Base-by-base conservation (phyloP, 2,113 vertebrate genomes). In the Budorcas taxicolor region DNA sequence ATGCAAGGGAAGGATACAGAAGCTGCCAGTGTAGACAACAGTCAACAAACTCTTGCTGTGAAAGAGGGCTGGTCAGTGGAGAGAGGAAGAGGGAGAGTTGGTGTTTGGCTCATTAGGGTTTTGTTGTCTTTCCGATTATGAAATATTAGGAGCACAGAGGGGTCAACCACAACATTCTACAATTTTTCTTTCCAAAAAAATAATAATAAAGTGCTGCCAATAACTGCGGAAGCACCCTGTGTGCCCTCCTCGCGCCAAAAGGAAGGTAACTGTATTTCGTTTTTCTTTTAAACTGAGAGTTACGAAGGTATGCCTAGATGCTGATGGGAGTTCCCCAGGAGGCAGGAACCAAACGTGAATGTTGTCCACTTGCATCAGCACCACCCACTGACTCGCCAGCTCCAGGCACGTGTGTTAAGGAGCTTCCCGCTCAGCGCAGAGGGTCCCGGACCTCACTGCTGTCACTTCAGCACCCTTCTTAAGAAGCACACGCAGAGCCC, bases 111-210 rank as follows among this genome's bases (percentile, higher is more conserved):
- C 71, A 14, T 81, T 27, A 43, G 3, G 3, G 45, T 90, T 71
- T 47, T 80, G 21, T 25, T 95, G 94, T 71, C 17, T 55, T 95
- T 94, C 82, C 43, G 90, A 90, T 94, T 80, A 78, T 57, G 36
- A 93, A 95, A 40, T 85, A 96, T 53, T 83, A 89, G 36, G 33
- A 95, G 33, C 25, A 62, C 0, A 29, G 81, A 58, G 16, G 33
- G 57, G 83, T 92, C 74, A 67, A 78, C 33, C 89, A 13, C 36
- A 85, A 58, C 31, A 21, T 11, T 93, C 57, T 80, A 87, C 5
- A 31, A 45, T 53, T 60, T 3, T 52, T 19, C 8, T 8, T 12
- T 53, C 13, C n/a, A 87, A 80, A 83, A 33, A 33, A 47, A 71
- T 6, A 33, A 64, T 21, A 21, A 71, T 11, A 27, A 86, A 87